Evolutionary conservation across 2,113 vertebrate genomes (phyloP).

Genomic region (Nothobranchius furzeri): DNA sequence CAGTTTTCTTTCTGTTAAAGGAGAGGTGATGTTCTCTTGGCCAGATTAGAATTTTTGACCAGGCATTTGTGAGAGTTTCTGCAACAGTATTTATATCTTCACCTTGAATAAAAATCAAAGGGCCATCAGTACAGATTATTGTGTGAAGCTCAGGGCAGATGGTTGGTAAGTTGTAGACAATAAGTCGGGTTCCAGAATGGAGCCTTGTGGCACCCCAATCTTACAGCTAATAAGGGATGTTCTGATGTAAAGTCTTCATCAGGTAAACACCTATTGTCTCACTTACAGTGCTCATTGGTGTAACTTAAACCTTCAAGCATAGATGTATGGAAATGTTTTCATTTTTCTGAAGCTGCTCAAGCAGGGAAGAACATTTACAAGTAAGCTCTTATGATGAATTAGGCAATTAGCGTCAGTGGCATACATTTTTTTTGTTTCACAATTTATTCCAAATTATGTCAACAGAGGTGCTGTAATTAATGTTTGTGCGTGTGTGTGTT

Average conservation of each 20-base stretch:
- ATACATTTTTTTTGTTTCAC: conserved; percentile 70
- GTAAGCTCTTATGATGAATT: conserved; percentile 74
- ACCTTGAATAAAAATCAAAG: too few relatives aligned
- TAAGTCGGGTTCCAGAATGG: too few relatives aligned
- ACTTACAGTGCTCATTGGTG: conserved; percentile 26
- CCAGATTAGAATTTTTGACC: too few relatives aligned
- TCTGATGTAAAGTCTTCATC: background rate
- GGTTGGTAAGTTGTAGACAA: too few relatives aligned
- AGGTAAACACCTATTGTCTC: conserved; percentile 16
- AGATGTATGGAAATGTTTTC: conserved; percentile 69
- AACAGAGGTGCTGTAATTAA: conserved; percentile 73
- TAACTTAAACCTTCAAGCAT: conserved; percentile 44
- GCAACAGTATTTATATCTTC: too few relatives aligned
- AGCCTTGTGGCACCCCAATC: too few relatives aligned
- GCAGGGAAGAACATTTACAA: conserved; percentile 67
- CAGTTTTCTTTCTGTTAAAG: too few relatives aligned
- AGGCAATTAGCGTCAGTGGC: conserved; percentile 74
- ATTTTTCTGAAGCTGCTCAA: conserved; percentile 69
- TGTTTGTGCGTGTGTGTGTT: conserved; percentile 43
- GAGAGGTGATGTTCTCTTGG: too few relatives aligned
- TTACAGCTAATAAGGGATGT: too few relatives aligned
- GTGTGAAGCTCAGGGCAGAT: too few relatives aligned
- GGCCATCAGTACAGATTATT: too few relatives aligned
- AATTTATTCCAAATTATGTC: conserved; percentile 76
- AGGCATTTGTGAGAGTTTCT: too few relatives aligned